Conservation (phyloP, 2,797 vertebrate species). For the Falco berigora region DNA sequence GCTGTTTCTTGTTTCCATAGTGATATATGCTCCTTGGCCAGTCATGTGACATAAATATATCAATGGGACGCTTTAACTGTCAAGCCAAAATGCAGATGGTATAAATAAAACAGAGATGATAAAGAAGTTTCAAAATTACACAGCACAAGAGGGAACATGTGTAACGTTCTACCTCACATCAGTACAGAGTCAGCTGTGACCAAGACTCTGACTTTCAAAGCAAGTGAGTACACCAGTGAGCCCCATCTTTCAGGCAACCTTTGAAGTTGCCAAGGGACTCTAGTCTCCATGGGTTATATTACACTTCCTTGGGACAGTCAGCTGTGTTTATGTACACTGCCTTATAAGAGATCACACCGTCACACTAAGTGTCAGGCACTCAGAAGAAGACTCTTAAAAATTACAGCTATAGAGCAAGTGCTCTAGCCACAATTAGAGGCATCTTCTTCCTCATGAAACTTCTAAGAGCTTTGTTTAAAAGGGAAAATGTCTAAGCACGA, state of each 20-base stretch:
- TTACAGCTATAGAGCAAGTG: not conserved
- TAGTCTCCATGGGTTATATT: not conserved
- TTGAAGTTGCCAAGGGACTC: not conserved
- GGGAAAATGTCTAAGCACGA: not conserved
- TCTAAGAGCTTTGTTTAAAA: not conserved
- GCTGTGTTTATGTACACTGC: not conserved
- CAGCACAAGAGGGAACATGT: not conserved
- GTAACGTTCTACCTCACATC: not conserved
- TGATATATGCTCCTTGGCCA: constrained; percentile 95
- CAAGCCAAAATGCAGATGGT: not conserved
- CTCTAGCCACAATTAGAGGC: not conserved
- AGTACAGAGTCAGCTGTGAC: not conserved
- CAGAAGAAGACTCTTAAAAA: not conserved
- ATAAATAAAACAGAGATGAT: not conserved
- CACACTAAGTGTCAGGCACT: not conserved
- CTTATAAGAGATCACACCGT: not conserved
- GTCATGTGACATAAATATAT: constrained; percentile 95
- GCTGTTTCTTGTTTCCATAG: constrained; percentile 86
- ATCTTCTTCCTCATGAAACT: not conserved
- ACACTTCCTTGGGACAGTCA: not conserved
- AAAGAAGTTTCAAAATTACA: not conserved
- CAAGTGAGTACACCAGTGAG: not conserved
- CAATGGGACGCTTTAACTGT: constrained; percentile 87
- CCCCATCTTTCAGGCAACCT: not conserved
- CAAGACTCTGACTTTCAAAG: not conserved